Percentiles rank a stretch among this genome's conserved stretches.
Evolutionary conservation across 1,140 invertebrate genomes (phyloP).

Genomic region (Drosophila bipectinata): DNA sequence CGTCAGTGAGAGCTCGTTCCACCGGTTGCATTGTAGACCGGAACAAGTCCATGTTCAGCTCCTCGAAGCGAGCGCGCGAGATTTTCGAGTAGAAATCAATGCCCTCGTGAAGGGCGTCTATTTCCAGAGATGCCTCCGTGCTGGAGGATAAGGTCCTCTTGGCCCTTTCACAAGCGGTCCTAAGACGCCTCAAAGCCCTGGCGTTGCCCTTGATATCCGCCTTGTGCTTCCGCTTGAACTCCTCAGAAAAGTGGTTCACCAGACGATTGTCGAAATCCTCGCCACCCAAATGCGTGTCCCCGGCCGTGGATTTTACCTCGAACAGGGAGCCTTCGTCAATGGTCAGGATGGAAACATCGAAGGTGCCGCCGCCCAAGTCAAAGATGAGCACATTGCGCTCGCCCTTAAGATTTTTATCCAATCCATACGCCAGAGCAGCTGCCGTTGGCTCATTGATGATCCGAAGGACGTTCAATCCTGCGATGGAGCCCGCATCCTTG

Average conservation of each 20-base stretch:
- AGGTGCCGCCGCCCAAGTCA: slow-evolving; percentile 90
- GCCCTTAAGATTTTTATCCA: slow-evolving; percentile 93
- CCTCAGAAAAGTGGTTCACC: slow-evolving; percentile 90
- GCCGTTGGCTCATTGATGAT: slow-evolving; percentile 93
- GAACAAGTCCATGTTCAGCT: slow-evolving; percentile 93
- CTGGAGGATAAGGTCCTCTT: slow-evolving; percentile 88
- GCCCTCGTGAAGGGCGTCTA: slow-evolving; percentile 90
- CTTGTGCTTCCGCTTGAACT: slow-evolving; percentile 94
- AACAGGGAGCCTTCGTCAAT: slow-evolving; percentile 93
- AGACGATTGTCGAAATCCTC: slow-evolving; percentile 93
- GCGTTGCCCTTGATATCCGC: slow-evolving; percentile 90
- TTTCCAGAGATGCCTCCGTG: slow-evolving; percentile 89
- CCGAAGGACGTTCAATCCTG: slow-evolving; percentile 91
- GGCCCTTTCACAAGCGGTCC: slow-evolving; percentile 90
- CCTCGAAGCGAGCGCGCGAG: slow-evolving; percentile 93
- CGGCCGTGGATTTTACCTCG: slow-evolving; percentile 92
- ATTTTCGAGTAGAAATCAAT: slow-evolving; percentile 95
- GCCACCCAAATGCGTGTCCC: slow-evolving; percentile 90
- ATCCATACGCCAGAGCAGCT: slow-evolving; percentile 92
- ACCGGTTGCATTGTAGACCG: slow-evolving; percentile 89
- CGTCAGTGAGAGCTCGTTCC: slow-evolving; percentile 90
- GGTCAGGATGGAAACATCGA: slow-evolving; percentile 94
- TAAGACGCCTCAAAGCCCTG: slow-evolving; percentile 90
- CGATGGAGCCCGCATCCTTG: slow-evolving; percentile 91
- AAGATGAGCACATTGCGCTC: slow-evolving; percentile 91